Evolutionary conservation across 2,113 vertebrate genomes (phyloP).

Genomic region (Progne subis): DNA sequence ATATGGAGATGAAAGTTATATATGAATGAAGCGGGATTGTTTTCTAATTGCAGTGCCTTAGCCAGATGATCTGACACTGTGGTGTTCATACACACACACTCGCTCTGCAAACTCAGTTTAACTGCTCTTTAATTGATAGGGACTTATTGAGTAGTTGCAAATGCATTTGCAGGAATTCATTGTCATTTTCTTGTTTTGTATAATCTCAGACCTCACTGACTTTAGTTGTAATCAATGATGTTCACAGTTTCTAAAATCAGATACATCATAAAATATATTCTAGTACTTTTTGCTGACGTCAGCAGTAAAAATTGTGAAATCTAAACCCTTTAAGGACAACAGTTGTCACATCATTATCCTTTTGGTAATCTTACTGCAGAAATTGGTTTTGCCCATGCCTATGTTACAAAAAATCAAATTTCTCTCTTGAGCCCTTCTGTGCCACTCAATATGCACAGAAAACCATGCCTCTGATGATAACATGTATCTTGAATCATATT

Average conservation of each 20-base stretch:
- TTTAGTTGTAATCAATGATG: not conserved
- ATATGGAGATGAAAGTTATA: not conserved
- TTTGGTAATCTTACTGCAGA: not conserved
- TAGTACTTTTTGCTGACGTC: not conserved
- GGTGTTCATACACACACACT: not conserved
- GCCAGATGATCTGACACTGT: not conserved
- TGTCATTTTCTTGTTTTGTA: not conserved
- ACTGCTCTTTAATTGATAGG: not conserved
- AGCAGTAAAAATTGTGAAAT: not conserved
- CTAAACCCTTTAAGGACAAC: not conserved
- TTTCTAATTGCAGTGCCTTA: not conserved
- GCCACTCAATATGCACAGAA: not conserved
- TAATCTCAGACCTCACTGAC: not conserved
- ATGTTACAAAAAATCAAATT: not conserved
- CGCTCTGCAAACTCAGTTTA: not conserved
- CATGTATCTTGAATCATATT: not conserved
- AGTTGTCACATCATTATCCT: not conserved
- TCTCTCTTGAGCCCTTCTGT: not conserved
- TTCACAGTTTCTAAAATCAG: not conserved
- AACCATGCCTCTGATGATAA: not conserved
- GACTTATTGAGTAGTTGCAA: not conserved
- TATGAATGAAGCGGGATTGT: not conserved
- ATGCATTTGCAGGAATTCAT: not conserved
- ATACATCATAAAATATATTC: not conserved
- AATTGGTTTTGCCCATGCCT: not conserved